Conservation (phyloP, 1,140 invertebrate genomes). For the Lepidostoma basale region DNA sequence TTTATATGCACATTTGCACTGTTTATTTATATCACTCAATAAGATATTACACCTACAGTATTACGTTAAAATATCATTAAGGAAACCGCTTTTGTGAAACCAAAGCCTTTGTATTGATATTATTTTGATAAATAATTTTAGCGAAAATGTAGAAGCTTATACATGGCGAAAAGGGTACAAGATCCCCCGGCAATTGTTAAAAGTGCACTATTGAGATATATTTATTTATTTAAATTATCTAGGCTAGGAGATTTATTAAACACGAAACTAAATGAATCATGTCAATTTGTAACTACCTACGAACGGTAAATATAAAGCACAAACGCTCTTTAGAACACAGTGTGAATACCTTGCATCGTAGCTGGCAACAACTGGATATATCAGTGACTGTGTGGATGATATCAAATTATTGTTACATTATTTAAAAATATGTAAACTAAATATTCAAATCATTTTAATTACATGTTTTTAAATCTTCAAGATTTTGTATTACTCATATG, state of each 20-base stretch:
- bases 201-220: constrained; percentile 43
- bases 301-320: not conserved
- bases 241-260: constrained; percentile 8
- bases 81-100: constrained; percentile 31
- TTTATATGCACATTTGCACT: too few relatives aligned
- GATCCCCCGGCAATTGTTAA: constrained; percentile 47
- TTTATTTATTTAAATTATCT: constrained; percentile 34
- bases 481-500: too few relatives aligned
- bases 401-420: too few relatives aligned
- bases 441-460: too few relatives aligned
- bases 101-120: constrained; percentile 25
- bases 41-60: not conserved
- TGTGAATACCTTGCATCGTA: too few relatives aligned
- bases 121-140: constrained; percentile 30
- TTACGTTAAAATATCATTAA: constrained; percentile 19
- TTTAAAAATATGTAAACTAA: too few relatives aligned
- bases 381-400: too few relatives aligned
- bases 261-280: constrained; percentile 21
- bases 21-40: too few relatives aligned
- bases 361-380: too few relatives aligned
- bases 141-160: constrained; percentile 47
- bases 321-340: too few relatives aligned
- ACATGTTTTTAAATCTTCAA: too few relatives aligned
- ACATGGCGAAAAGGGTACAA: constrained; percentile 47
- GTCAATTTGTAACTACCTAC: constrained; percentile 36